Evolutionary conservation across 2,797 vertebrate species (phyloP).

Genomic region (Hephaestus fuliginosus): DNA sequence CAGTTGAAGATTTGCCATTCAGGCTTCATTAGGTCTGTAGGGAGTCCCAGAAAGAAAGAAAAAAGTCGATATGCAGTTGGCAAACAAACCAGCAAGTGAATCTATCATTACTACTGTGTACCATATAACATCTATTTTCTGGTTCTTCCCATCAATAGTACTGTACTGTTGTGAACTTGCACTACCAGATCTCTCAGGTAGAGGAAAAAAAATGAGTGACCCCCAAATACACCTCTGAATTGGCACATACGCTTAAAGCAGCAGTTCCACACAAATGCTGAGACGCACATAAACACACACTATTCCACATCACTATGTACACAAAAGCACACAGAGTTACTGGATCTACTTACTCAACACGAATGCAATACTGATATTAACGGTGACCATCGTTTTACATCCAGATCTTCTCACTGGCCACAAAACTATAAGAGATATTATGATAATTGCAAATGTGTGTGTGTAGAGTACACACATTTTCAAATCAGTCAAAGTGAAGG

Average conservation of each 20-base stretch:
- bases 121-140: background rate
- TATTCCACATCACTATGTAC: no score
- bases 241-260: background rate
- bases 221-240: background rate
- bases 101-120: constrained; percentile 3
- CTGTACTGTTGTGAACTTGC: background rate
- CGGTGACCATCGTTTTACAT: no score
- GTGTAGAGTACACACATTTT: background rate
- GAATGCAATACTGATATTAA: background rate
- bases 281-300: background rate
- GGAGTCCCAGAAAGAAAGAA: background rate
- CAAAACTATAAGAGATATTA: no score
- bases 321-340: background rate
- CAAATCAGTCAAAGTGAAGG: background rate
- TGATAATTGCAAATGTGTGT: no score
- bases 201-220: background rate
- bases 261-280: background rate
- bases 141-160: background rate
- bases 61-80: background rate
- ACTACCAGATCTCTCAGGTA: background rate
- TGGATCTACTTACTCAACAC: background rate
- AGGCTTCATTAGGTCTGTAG: background rate
- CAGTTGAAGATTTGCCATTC: background rate
- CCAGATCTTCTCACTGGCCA: no score
- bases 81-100: constrained; percentile 1